Percentiles rank a stretch among this genome's conserved stretches.
Evolutionary conservation across 2,888 invertebrate species (phyloP).

Genomic region (Hypolimnas misippus): DNA sequence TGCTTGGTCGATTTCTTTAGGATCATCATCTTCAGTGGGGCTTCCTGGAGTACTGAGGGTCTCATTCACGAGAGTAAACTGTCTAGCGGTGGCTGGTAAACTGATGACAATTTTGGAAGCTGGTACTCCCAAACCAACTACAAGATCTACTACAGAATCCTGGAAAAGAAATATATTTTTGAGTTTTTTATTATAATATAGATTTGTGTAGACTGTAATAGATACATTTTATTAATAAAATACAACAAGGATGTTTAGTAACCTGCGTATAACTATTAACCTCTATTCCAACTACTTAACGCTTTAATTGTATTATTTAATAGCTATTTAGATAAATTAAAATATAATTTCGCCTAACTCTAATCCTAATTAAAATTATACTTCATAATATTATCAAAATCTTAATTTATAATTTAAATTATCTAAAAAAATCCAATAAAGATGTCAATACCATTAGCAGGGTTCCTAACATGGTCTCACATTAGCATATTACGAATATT

Average conservation of each 20-base stretch:
- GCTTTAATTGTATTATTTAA: no score
- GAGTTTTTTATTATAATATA: no score
- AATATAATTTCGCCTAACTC: background rate
- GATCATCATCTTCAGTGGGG: constrained; percentile 83
- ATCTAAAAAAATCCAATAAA: background rate
- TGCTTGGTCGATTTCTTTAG: constrained; percentile 82
- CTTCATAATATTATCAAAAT: background rate
- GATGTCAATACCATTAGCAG: background rate
- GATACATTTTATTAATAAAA: no score
- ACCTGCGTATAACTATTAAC: no score
- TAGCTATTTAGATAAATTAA: no score
- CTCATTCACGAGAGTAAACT: constrained; percentile 86
- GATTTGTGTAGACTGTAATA: no score
- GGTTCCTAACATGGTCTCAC: background rate
- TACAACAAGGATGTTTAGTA: no score
- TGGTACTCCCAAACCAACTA: constrained; percentile 88
- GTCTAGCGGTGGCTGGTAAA: constrained; percentile 87
- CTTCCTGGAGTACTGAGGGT: constrained; percentile 88
- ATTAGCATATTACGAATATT: constrained; percentile 8
- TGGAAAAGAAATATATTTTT: constrained; percentile 55
- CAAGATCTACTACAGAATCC: constrained; percentile 90
- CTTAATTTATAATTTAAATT: background rate
- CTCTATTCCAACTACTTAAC: no score
- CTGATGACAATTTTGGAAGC: constrained; percentile 88
- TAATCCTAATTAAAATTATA: background rate